Percentiles rank a stretch among this genome's conserved stretches.
phyloP scores from a whole-genome alignment of 2,797 vertebrate species.

The Sitta carolinensis region DNA sequence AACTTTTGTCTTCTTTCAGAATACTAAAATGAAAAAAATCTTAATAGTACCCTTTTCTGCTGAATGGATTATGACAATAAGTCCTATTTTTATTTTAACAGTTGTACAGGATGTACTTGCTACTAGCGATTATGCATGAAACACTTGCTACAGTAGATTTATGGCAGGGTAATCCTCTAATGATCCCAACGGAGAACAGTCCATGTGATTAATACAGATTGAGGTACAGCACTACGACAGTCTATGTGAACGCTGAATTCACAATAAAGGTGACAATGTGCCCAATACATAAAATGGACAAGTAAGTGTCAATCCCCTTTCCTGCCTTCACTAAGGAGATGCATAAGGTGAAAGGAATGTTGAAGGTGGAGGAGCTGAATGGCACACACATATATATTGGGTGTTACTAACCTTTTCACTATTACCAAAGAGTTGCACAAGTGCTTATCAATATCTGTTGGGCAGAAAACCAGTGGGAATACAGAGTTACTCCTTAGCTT shows the following conservation, averaged over 20 bases:
- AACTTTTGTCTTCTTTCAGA: not conserved
- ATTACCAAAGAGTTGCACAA: not conserved
- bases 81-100: not conserved
- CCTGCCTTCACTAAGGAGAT: not conserved
- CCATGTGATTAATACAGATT: not conserved
- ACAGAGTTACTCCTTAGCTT: not conserved
- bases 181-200: not conserved
- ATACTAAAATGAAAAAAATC: not conserved
- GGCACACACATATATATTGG: rapidly evolving
- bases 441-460: not conserved
- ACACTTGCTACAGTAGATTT: not conserved
- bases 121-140: not conserved
- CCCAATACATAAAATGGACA: not conserved
- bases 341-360: not conserved
- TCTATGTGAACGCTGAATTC: not conserved
- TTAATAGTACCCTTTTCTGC: not conserved
- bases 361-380: not conserved
- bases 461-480: not conserved
- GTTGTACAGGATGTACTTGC: not conserved
- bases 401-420: not conserved
- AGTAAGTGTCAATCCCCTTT: not conserved
- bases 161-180: not conserved
- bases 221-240: not conserved
- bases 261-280: not conserved
- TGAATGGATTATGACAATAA: not conserved